A percentile compares a stretch with the other conserved stretches of the same genome.
Evolutionary conservation across 2,888 invertebrate genomes (phyloP).

Genomic region (Noctua pronuba): DNA sequence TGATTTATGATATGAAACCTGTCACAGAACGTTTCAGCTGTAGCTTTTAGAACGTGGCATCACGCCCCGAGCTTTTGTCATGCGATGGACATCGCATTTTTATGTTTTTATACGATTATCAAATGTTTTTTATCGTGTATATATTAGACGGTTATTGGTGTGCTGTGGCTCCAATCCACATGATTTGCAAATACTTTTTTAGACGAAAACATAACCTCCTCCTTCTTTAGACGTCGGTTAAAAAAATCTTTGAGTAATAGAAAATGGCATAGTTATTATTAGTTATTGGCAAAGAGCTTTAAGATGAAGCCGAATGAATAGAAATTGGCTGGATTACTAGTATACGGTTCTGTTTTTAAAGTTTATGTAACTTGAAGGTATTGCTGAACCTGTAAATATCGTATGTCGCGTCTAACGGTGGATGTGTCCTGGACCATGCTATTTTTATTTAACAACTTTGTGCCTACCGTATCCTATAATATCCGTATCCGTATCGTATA

Average conservation of each 20-base stretch:
- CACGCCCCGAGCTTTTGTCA: conserved; percentile 71
- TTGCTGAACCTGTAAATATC: no score
- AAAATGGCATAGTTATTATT: not conserved
- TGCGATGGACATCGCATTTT: conserved; percentile 67
- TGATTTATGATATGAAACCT: conserved; percentile 75
- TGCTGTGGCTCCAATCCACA: not conserved
- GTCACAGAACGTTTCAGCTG: conserved; percentile 67
- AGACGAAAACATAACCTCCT: not conserved
- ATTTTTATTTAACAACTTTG: no score
- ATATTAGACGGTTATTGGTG: not conserved
- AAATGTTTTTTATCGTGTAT: conserved; percentile 13
- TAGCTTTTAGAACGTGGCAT: conserved; percentile 68
- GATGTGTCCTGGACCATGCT: no score
- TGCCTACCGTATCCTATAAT: no score
- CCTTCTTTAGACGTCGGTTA: not conserved
- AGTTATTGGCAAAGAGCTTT: not conserved
- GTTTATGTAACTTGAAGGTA: not conserved
- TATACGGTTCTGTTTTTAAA: not conserved
- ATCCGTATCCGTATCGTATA: no score
- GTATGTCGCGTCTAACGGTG: no score
- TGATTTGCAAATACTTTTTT: not conserved
- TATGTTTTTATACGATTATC: conserved; percentile 46
- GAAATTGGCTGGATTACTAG: not conserved
- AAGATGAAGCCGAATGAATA: not conserved
- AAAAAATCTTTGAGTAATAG: not conserved